phyloP scores from a whole-genome alignment of 2,888 invertebrate species.

The Ophonus ardosiacus region DNA sequence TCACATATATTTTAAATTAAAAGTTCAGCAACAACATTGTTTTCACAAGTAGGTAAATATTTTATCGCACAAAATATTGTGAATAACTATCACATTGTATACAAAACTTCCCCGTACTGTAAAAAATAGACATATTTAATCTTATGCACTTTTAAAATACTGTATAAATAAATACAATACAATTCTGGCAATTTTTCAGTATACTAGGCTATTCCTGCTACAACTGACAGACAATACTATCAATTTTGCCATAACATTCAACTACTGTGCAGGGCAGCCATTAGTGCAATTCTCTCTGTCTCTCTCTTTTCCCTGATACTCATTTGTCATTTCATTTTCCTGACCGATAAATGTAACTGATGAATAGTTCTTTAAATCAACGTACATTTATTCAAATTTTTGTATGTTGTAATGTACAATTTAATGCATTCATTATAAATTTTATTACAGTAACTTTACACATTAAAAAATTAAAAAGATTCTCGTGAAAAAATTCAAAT shows the following conservation, averaged over 20 bases:
- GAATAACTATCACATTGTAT: constrained; percentile 47
- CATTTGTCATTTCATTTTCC: constrained; percentile 51
- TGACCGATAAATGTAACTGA: constrained; percentile 24
- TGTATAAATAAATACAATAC: constrained; percentile 4
- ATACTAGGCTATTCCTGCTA: constrained; percentile 31
- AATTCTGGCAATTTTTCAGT: constrained; percentile 17
- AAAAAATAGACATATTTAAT: constrained; percentile 39
- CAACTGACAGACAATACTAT: constrained; percentile 57
- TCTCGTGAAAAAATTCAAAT: too few species aligned
- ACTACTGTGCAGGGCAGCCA: constrained; percentile 60
- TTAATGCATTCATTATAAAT: not conserved
- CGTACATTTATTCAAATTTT: constrained; percentile 22
- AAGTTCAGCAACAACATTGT: constrained; percentile 43
- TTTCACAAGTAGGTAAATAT: constrained; percentile 46
- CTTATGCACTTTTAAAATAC: constrained; percentile 27
- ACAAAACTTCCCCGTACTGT: constrained; percentile 30
- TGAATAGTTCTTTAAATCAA: constrained; percentile 26
- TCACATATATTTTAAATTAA: constrained; percentile 17
- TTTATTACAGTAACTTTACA: not conserved
- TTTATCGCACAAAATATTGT: constrained; percentile 52
- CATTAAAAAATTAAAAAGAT: not conserved
- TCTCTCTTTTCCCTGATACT: constrained; percentile 46
- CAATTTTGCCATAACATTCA: constrained; percentile 56
- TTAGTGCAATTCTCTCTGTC: constrained; percentile 57
- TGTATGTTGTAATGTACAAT: not conserved